Evolutionary conservation across 2,888 invertebrate species (phyloP).

Genomic region (Pollenia labialis): DNA sequence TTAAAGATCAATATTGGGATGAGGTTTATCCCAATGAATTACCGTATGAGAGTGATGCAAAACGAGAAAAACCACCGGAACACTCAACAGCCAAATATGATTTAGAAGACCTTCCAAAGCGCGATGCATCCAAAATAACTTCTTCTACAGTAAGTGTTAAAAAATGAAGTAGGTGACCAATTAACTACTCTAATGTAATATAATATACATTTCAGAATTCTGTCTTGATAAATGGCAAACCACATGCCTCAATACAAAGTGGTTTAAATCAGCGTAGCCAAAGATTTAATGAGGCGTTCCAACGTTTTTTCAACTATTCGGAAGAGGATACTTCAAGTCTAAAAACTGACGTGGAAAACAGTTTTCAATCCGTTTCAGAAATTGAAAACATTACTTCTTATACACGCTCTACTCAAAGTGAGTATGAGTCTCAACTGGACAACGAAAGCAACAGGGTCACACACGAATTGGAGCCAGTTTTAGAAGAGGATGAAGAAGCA

Average conservation of each 20-base stretch:
- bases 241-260: neutral
- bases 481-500: conserved; percentile 30
- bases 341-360: conserved; percentile 25
- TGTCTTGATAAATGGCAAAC: neutral
- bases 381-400: conserved; percentile 56
- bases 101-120: conserved; percentile 75
- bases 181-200: neutral
- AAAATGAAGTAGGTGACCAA: neutral
- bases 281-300: conserved; percentile 51
- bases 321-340: neutral
- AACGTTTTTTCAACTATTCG: conserved; percentile 21
- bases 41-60: conserved; percentile 87
- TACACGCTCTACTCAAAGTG: neutral
- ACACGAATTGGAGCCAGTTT: conserved; percentile 26
- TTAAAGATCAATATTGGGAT: conserved; percentile 96
- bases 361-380: conserved; percentile 23
- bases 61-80: conserved; percentile 70
- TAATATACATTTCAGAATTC: neutral
- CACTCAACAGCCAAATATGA: conserved; percentile 70
- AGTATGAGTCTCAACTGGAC: neutral
- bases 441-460: neutral
- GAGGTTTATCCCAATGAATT: conserved; percentile 92
- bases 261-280: conserved; percentile 34
- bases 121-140: neutral
- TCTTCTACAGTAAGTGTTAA: neutral